Percentiles rank a stretch among this genome's conserved stretches.
These are phyloP conservation scores for Conistra vaccinii DNA, from an alignment of 2,888 invertebrate genomes.

Conservation along the genomic window DNA sequence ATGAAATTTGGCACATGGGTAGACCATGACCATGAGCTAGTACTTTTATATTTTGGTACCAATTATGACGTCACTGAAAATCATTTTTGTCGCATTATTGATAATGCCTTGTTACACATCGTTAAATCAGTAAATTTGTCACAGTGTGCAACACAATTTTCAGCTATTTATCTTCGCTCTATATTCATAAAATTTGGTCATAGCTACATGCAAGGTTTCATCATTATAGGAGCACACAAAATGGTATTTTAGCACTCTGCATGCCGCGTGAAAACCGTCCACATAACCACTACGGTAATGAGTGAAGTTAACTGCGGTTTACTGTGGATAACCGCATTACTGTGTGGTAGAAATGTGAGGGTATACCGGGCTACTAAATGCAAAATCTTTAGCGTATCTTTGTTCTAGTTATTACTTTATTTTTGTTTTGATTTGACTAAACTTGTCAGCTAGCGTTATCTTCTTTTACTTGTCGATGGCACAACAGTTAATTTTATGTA, in stretches of 20 bases:
- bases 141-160: not conserved
- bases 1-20: too few species aligned
- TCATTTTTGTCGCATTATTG: not conserved
- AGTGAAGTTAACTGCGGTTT: slow-evolving; percentile 13
- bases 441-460: too few species aligned
- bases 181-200: slow-evolving; percentile 22
- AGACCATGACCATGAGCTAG: too few species aligned
- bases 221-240: slow-evolving; percentile 19
- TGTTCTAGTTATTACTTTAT: not conserved
- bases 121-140: slow-evolving; percentile 9
- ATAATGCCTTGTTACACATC: not conserved
- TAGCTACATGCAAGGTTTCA: slow-evolving; percentile 10
- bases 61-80: not conserved
- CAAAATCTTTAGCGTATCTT: not conserved
- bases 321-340: slow-evolving; percentile 9
- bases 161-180: slow-evolving; percentile 29
- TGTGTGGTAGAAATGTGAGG: not conserved
- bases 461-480: too few species aligned
- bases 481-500: too few species aligned
- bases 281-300: not conserved
- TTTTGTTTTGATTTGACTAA: not conserved
- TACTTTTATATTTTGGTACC: not conserved
- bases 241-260: slow-evolving; percentile 12
- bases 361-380: not conserved
- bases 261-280: not conserved